Percentiles rank a stretch among this genome's conserved stretches.
These are phyloP conservation scores for Rhinolophus sinicus DNA, from an alignment of 2,113 vertebrate genomes.

Conservation along the genomic window DNA sequence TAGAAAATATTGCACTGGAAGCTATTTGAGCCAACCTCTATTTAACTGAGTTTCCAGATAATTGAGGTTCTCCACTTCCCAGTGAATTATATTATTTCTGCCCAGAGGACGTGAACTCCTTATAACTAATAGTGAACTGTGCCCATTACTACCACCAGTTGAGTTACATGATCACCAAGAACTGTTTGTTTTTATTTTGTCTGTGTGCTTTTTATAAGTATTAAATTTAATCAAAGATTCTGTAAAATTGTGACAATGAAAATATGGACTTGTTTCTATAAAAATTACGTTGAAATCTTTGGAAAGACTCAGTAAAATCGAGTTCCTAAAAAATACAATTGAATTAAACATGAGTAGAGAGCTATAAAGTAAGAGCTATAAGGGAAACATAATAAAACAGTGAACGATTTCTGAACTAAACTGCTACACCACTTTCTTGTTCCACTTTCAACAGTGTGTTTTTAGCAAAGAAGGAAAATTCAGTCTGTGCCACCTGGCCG, in stretches of 20 bases:
- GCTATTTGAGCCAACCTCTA: neutral
- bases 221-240: neutral
- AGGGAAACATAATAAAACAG: neutral
- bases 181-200: neutral
- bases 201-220: neutral
- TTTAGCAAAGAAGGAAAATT: conserved; percentile 4
- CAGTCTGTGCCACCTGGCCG: neutral
- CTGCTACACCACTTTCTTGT: neutral
- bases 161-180: neutral
- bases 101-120: neutral
- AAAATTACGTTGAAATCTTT: conserved; percentile 19
- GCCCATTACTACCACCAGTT: neutral
- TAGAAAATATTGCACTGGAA: neutral
- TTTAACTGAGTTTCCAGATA: neutral
- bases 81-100: neutral
- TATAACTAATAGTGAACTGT: neutral
- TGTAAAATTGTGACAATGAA: neutral
- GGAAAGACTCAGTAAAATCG: neutral
- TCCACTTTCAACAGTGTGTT: neutral
- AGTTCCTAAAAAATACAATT: neutral
- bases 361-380: neutral
- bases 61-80: neutral
- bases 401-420: neutral
- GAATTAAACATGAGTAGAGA: neutral
- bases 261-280: neutral